Evolutionary conservation across 2,888 invertebrate genomes (phyloP).

Genomic region (Xestoiulus laeticollis): DNA sequence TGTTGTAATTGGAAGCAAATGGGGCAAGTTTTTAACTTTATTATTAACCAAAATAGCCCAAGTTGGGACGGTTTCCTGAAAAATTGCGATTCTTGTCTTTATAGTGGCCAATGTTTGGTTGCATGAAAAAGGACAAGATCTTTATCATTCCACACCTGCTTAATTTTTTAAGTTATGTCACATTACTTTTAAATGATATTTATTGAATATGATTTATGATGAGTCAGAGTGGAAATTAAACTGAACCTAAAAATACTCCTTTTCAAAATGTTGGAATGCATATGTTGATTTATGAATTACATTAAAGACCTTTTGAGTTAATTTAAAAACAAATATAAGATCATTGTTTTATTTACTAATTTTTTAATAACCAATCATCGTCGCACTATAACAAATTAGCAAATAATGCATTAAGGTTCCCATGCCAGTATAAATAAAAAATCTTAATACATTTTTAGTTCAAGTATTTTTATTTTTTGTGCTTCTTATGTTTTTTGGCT

Average conservation of each 20-base stretch:
- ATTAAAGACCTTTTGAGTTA: no score
- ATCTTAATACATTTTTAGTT: neutral
- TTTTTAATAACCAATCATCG: neutral
- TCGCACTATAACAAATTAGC: neutral
- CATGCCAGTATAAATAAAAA: neutral
- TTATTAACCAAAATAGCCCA: no score
- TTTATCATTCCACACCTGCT: neutral
- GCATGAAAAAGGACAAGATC: constrained; percentile 47
- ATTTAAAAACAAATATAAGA: no score
- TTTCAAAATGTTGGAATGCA: no score
- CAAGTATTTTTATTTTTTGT: neutral
- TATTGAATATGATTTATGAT: no score
- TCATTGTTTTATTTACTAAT: neutral
- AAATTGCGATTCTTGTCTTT: neutral
- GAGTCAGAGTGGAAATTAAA: no score
- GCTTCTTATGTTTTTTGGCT: neutral
- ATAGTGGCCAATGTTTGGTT: constrained; percentile 48
- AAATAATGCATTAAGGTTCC: neutral
- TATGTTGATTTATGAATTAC: no score
- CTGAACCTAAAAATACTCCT: no score
- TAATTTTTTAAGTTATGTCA: neutral
- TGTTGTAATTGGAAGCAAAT: constrained; percentile 56
- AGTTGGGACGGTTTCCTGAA: neutral
- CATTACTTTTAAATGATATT: no score
- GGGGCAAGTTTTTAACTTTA: constrained; percentile 51